Percentiles rank a stretch among this genome's conserved stretches.
These are phyloP conservation scores for Eremobia ochroleuca DNA, from an alignment of 2,888 invertebrate genomes.

Conservation along the genomic window DNA sequence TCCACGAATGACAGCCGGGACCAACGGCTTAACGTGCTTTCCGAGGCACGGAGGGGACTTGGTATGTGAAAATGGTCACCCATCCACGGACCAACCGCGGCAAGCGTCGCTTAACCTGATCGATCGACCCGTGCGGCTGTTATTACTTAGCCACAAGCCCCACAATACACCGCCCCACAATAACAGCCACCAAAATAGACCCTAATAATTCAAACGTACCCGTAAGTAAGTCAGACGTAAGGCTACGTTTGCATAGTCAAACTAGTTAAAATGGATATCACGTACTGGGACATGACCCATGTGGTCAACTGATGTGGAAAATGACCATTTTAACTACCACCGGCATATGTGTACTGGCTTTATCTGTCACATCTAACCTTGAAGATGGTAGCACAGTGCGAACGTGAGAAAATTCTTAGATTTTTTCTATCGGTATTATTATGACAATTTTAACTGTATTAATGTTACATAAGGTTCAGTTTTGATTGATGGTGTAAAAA, in stretches of 20 bases:
- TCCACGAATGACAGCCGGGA: too few relatives aligned
- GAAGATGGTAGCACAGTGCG: conserved; percentile 74
- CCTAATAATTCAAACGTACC: conserved; percentile 38
- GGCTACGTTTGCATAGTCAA: conserved; percentile 54
- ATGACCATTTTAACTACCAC: conserved; percentile 76
- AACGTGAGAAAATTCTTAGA: conserved; percentile 83
- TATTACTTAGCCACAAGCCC: too few relatives aligned
- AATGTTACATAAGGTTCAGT: neutral
- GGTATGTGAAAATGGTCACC: too few relatives aligned
- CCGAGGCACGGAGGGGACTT: too few relatives aligned
- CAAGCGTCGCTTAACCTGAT: too few relatives aligned
- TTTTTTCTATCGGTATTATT: conserved; percentile 53
- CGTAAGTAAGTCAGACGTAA: conserved; percentile 30
- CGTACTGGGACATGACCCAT: conserved; percentile 78
- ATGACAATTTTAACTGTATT: conserved; percentile 20
- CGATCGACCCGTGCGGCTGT: too few relatives aligned
- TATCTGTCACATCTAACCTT: conserved; percentile 84
- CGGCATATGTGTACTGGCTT: conserved; percentile 73
- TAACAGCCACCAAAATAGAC: conserved; percentile 24
- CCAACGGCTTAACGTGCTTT: too few relatives aligned
- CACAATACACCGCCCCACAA: too few relatives aligned
- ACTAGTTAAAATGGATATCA: conserved; percentile 69
- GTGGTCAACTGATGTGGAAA: conserved; percentile 80
- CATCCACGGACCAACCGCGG: too few relatives aligned
- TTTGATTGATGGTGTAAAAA: conserved; percentile 8